Base-by-base conservation (phyloP, 2,113 vertebrate species). In the Megaceryle maxima region DNA sequence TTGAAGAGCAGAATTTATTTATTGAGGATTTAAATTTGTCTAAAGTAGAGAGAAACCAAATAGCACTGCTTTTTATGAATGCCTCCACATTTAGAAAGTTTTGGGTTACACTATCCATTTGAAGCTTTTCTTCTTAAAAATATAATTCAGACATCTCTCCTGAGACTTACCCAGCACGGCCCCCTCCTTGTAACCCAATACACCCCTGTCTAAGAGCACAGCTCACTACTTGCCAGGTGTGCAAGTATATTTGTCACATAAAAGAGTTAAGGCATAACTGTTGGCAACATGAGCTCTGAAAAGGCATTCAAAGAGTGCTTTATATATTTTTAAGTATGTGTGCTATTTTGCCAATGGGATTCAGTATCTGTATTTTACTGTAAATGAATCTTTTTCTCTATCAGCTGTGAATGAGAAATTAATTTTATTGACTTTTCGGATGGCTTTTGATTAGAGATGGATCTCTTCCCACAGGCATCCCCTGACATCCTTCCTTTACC, bases 81-180 rank as follows among this genome's bases (percentile, higher is more conserved):
- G 90, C 91, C 94, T 86, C 87, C 81, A 88, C 95, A 90, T 41
- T 86, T 91, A 92, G 93, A 97, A 91, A 95, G 97, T 94, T 90
- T 97, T 95, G 88, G 95, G 95, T 97, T 98, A 97, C 97, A 96
- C 88, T 97, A 96, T 96, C 96, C 93, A 95, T 94, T 97, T 96
- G 95, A 98, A 96, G 91, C 60, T 95, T 97, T 97, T 96, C 95
- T 92, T 92, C 91, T 96, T 89, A 95, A 97, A 97, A 97, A 91
- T 53, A 75, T 87, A 91, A 98, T 95, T 95, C 93, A 84, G 94
- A 33, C 87, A 78, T 66, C 75, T 87, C 92, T 97, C 84, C 88
- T 39, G 94, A 97, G 96, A 74, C 83, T 85, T 91, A 83, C 85
- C 74, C 2, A 6, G 96, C 94, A 68, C 82, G 90, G 89, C 82